Percentiles rank a stretch among this genome's conserved stretches.
These are phyloP conservation scores for Neodiprion fabricii DNA, from an alignment of 1,140 invertebrate species.

Conservation along the genomic window DNA sequence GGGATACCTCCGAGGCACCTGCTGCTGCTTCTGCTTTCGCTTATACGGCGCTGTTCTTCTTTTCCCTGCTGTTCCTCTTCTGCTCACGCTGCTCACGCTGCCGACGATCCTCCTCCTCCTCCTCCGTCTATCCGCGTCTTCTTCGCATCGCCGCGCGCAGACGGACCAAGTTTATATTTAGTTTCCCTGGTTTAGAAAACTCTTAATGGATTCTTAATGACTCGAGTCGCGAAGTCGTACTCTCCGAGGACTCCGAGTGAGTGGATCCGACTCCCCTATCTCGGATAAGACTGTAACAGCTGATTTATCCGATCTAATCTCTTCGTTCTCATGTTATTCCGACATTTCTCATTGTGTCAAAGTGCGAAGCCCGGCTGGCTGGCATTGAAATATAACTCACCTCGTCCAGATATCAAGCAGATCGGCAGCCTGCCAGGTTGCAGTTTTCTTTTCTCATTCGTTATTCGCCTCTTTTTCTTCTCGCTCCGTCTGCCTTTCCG, in stretches of 20 bases:
- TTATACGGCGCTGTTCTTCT: too few relatives aligned
- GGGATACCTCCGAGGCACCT: background rate
- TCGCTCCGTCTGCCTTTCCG: too few relatives aligned
- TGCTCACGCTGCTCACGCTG: too few relatives aligned
- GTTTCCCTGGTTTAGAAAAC: background rate
- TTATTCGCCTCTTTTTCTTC: too few relatives aligned
- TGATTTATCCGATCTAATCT: background rate
- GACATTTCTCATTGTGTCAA: background rate
- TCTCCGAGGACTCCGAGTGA: background rate
- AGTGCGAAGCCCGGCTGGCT: too few relatives aligned
- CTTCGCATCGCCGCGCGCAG: background rate
- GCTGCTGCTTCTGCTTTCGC: background rate
- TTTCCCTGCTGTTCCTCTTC: too few relatives aligned
- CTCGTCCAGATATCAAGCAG: too few relatives aligned
- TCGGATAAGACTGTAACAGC: background rate
- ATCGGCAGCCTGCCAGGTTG: too few relatives aligned
- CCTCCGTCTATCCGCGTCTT: background rate
- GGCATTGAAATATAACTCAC: too few relatives aligned
- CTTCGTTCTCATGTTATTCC: background rate
- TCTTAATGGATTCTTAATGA: constrained; percentile 7
- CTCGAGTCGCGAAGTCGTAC: background rate
- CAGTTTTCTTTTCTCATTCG: too few relatives aligned
- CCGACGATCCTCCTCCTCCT: too few relatives aligned
- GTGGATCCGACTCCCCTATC: background rate
- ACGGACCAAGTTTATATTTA: background rate